Evolutionary conservation across 1,140 invertebrate genomes (phyloP).

Genomic region (Tyrophagus putrescentiae): DNA sequence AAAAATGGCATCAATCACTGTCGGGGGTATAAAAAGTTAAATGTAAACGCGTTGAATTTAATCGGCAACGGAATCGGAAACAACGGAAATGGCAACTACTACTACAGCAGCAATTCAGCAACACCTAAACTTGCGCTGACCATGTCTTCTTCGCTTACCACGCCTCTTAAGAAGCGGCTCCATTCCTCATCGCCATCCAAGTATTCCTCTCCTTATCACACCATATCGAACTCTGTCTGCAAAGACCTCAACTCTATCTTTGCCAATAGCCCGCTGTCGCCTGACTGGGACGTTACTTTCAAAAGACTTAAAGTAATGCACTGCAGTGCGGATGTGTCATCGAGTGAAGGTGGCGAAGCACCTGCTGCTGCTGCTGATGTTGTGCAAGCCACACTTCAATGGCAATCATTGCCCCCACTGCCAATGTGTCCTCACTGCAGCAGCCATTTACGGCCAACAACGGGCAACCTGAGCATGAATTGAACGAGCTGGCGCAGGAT

Average conservation of each 20-base stretch:
- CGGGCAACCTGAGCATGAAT: not conserved
- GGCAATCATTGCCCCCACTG: not conserved
- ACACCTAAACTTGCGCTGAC: not conserved
- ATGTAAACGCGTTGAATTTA: not conserved
- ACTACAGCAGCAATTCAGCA: constrained; percentile 3
- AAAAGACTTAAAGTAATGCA: constrained; percentile 13
- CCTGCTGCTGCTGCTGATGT: not conserved
- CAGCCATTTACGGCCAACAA: not conserved
- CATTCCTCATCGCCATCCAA: constrained; percentile 12
- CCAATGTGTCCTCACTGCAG: not conserved
- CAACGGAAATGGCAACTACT: not conserved
- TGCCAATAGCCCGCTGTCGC: not conserved
- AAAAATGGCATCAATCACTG: not conserved
- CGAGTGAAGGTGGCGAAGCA: too few relatives aligned
- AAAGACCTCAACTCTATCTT: constrained; percentile 4
- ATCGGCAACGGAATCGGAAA: constrained; percentile 3
- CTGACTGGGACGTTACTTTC: constrained; percentile 9
- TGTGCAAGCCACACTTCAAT: not conserved
- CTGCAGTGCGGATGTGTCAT: not conserved
- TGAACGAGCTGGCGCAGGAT: constrained; percentile 10
- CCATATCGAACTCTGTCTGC: not conserved
- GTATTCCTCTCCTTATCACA: constrained; percentile 4
- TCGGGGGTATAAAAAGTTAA: not conserved
- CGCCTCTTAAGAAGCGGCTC: not conserved
- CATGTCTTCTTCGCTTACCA: not conserved